phyloP scores from a whole-genome alignment of 2,888 invertebrate genomes.

The Pyrrhia umbra region DNA sequence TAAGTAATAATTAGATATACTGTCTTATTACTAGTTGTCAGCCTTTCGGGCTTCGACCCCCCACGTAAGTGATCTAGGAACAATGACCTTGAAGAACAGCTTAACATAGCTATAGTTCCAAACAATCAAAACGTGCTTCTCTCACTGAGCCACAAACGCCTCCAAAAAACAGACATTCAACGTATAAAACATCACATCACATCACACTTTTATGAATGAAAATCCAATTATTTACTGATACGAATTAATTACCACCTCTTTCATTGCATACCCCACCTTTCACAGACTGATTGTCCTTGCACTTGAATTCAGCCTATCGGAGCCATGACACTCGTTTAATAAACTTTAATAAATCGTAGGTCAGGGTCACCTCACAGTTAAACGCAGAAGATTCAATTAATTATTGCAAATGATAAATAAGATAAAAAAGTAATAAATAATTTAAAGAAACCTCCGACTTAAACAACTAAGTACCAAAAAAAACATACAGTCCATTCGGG shows the following conservation, averaged over 20 bases:
- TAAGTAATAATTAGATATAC: too few species aligned
- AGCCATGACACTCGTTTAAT: neutral
- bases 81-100: too few species aligned
- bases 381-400: neutral
- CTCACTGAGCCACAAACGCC: neutral
- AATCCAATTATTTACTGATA: neutral
- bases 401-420: neutral
- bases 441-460: too few species aligned
- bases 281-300: neutral
- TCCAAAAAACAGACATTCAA: neutral
- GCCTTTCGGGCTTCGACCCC: too few species aligned
- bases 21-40: too few species aligned
- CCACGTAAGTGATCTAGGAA: too few species aligned
- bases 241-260: neutral
- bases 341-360: neutral
- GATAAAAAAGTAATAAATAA: too few species aligned
- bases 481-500: too few species aligned
- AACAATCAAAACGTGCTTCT: too few species aligned
- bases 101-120: too few species aligned
- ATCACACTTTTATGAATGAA: neutral
- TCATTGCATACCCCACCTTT: neutral
- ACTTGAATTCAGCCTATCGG: constrained; percentile 9
- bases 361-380: neutral
- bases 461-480: too few species aligned
- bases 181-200: neutral